Evolutionary conservation across 35 echinoderm and acorn worm genomes (phyloP), one percentile per base, ranked within the genome.

Genomic region (Strongylocentrotus purpuratus): DNA sequence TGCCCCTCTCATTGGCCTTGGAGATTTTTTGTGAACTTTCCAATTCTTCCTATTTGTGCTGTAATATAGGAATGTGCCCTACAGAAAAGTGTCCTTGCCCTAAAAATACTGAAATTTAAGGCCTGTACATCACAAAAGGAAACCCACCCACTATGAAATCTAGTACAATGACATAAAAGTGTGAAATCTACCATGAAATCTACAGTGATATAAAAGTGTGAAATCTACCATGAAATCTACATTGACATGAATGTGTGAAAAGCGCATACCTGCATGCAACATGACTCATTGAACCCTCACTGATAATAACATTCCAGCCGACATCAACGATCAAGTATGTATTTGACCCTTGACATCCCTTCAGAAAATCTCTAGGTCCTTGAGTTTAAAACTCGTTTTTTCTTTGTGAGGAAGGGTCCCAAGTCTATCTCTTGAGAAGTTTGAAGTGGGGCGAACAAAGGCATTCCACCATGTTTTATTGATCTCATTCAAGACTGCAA

Each of bases 231-330:
- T 78, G 65, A 78, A 78, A 78, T 78, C 20, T 78, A 78, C 65
- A 78, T 28, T n/a, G 65, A 28, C 65, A 78, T 78, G 65, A 78
- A 78, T 78, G 65, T 78, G 65, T 78, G 65, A 78, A 78, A 78
- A 28, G 22, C 7, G 20, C 65, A 78, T 78, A 28, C 65, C 65
- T n/a, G 65, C 65, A 78, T 18, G 65, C 4, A 78, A 8, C 18
- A 78, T 78, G 65, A 78, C 22, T 78, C 65, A 78, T 25, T 1
- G 25, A 28, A 15, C 65, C 28, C 65, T 78, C 65, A n/a, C 65
- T 25, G 65, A 78, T 78, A 78, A 78, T 78, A 78, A 78, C 65
- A 22, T n/a, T 78, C 28, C 65, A 78, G 22, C 17, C 28, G 22
- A 28, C 65, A 78, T 78, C 65, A 7, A 78, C 22, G 20, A 28